Evolutionary conservation across 30 jellyfish, hydroid and myxozoan species (phyloP).

Genomic region (Catostylus mosaicus): DNA sequence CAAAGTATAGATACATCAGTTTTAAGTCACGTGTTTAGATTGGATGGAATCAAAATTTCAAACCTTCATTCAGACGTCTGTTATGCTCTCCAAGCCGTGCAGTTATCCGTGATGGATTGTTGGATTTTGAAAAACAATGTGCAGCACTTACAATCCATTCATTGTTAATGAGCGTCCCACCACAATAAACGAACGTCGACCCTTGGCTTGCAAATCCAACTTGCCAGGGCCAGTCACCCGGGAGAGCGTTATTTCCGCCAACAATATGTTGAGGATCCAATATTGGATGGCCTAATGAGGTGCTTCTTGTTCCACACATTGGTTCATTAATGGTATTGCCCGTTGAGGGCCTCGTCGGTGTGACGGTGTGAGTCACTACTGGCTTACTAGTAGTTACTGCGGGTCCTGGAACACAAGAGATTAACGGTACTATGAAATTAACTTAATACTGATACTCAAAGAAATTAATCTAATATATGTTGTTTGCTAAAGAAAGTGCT

Average conservation of each 20-base stretch:
- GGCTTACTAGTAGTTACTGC: not conserved
- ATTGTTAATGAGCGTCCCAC: slow-evolving; percentile 56
- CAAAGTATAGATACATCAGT: not conserved
- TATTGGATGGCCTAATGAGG: slow-evolving; percentile 32
- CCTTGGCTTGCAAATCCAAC: slow-evolving; percentile 54
- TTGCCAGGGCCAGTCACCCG: slow-evolving; percentile 79
- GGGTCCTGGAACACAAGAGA: not conserved
- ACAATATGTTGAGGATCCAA: slow-evolving; percentile 52
- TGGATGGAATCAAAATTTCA: not conserved
- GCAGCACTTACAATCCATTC: slow-evolving; percentile 70
- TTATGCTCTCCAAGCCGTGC: slow-evolving; percentile 62
- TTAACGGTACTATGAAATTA: not conserved
- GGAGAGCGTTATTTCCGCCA: slow-evolving; percentile 50
- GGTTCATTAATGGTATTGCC: slow-evolving; percentile 20
- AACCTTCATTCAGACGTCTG: slow-evolving; percentile 27
- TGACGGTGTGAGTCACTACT: not conserved
- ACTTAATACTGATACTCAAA: not conserved
- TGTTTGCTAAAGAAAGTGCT: not conserved
- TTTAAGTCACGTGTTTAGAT: not conserved
- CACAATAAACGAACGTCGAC: slow-evolving; percentile 37
- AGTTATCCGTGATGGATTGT: slow-evolving; percentile 17
- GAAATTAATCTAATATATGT: not conserved
- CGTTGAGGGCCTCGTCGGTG: not conserved
- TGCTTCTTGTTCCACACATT: slow-evolving; percentile 56
- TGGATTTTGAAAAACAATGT: slow-evolving; percentile 15